Evolutionary conservation across 2,888 invertebrate genomes (phyloP), one percentile per base, ranked within the genome.

Genomic region (Coleophora deauratella): DNA sequence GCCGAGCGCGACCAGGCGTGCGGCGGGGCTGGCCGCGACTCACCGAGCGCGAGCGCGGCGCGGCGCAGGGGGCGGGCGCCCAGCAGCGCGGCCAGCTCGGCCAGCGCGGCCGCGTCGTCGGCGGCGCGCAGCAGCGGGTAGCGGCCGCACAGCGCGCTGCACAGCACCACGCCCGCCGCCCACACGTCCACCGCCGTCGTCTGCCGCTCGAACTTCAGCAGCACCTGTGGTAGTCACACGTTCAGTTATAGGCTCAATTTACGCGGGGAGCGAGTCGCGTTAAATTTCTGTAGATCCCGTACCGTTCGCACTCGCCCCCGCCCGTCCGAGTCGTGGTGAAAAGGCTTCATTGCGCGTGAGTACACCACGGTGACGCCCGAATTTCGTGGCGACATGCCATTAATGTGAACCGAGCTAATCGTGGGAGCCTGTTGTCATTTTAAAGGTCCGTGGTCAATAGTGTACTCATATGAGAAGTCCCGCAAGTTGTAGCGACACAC

Each of bases 121-220:
- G 90, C 88, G 14, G 94, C 93, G 57, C 92, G 91, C 70, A 96
- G 94, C 72, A 96, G 93, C 39, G 95, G 95, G 80, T 93, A 94
- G 9, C 94, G 90, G 33, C 91, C 90, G 55, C 92, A 91, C 31
- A 96, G 84, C 51, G 94, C 68, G 55, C 71, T 72, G 36, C 64
- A 80, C 63, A 96, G 89, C 54, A 96, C 94, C 38, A 96, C 92
- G 43, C 96, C 96, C 34, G 90, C 90, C 37, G 96, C 94, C 96
- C 97, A 97, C 57, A 94, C 87, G 79, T 97, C 97, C 51, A 97
- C 93, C 46, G 93, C 93, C 58, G 93, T 91, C 28, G 92, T 91
- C 82, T 97, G 97, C 46, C 89, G 82, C n/a, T 89, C 84, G 68
- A 89, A 90, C 75, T 94, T 94, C 27, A 96, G 82, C 52, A 94